Conservation (phyloP, 2,113 vertebrate genomes). For the Elaphurus davidianus region DNA sequence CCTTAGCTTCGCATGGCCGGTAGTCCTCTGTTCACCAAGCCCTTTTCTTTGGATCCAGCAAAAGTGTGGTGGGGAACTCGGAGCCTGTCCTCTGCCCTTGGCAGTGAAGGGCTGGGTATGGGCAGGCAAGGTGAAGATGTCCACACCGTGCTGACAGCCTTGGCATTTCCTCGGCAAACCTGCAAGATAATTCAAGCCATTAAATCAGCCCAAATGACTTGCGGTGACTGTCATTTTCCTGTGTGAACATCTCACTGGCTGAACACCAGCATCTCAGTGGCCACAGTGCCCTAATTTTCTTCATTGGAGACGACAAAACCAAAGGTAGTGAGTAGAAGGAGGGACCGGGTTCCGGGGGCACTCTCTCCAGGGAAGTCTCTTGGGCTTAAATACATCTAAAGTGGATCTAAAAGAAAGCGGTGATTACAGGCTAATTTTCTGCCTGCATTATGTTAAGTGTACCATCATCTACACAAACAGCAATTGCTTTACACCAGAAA, state of each 20-base stretch:
- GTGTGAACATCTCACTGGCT: slow-evolving; percentile 74
- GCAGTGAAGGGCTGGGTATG: neutral
- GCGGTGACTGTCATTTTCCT: slow-evolving; percentile 71
- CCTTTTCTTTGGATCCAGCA: neutral
- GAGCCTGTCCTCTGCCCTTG: neutral
- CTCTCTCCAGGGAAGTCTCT: slow-evolving; percentile 54
- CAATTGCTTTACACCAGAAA: slow-evolving; percentile 63
- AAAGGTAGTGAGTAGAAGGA: slow-evolving; percentile 75
- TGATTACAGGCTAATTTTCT: slow-evolving; percentile 84
- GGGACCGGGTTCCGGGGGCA: slow-evolving; percentile 64
- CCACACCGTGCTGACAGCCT: neutral
- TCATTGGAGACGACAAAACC: slow-evolving; percentile 75
- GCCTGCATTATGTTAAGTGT: slow-evolving; percentile 72
- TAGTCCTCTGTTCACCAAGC: neutral
- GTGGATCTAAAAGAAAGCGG: slow-evolving; percentile 60
- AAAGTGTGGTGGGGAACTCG: neutral
- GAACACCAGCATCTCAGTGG: slow-evolving; percentile 72
- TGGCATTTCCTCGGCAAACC: slow-evolving; percentile 66
- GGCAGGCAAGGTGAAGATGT: neutral
- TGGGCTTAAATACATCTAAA: slow-evolving; percentile 52
- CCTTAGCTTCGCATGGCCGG: neutral
- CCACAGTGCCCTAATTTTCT: slow-evolving; percentile 72
- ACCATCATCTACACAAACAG: slow-evolving; percentile 73
- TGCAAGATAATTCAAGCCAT: slow-evolving; percentile 76
- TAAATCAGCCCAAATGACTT: slow-evolving; percentile 80